Conservation (phyloP, 1,140 invertebrate genomes). For the Ceratina calcarata region DNA sequence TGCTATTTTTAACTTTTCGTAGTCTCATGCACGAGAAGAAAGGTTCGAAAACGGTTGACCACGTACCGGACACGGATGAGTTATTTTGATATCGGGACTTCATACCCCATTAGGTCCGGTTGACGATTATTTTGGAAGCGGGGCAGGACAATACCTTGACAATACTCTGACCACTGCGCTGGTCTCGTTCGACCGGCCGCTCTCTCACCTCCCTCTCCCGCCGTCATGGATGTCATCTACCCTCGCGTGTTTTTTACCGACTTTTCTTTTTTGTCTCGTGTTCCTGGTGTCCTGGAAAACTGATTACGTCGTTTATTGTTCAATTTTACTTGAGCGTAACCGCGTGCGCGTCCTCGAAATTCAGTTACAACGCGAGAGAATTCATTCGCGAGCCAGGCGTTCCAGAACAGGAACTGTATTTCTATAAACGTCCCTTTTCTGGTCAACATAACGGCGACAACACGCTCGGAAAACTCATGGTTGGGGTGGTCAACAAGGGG, state of each 20-base stretch:
- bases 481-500: conserved; percentile 29
- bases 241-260: not conserved
- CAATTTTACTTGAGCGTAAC: conserved; percentile 25
- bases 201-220: conserved; percentile 18
- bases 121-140: conserved; percentile 74
- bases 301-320: conserved; percentile 34
- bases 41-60: conserved; percentile 51
- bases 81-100: conserved; percentile 78
- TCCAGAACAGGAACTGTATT: conserved; percentile 47
- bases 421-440: conserved; percentile 55
- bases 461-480: conserved; percentile 45
- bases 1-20: conserved; percentile 57
- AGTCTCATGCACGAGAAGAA: conserved; percentile 39
- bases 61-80: conserved; percentile 67
- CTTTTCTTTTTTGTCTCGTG: not conserved
- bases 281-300: conserved; percentile 10
- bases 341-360: not conserved
- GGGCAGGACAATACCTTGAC: conserved; percentile 74
- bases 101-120: conserved; percentile 76
- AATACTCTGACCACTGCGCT: conserved; percentile 69
- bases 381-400: not conserved
- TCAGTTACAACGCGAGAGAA: not conserved
- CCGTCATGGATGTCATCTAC: conserved; percentile 12
- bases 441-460: conserved; percentile 52
- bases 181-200: conserved; percentile 28